Evolutionary conservation across 1,140 invertebrate species (phyloP).

Genomic region (Agrypnia vestita): DNA sequence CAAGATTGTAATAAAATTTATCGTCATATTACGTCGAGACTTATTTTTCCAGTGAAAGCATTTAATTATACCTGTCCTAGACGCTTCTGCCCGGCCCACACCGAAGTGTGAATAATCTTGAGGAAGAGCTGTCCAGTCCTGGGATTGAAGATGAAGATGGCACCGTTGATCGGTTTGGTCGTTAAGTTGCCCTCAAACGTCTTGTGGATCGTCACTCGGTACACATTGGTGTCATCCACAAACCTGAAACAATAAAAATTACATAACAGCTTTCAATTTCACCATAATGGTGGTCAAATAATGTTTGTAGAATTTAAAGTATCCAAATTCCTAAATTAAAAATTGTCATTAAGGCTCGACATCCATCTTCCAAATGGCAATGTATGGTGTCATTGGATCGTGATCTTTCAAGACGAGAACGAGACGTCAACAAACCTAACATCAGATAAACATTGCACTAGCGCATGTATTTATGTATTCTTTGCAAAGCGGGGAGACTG

Average conservation of each 20-base stretch:
- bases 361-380: no score
- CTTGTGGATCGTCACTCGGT: conserved; percentile 99
- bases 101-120: conserved; percentile 99
- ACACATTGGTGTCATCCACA: conserved; percentile 99
- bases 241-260: conserved; percentile 75
- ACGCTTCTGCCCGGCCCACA: conserved; percentile 99
- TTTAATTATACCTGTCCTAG: conserved; percentile 78
- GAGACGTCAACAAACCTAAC: no score
- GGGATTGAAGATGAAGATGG: conserved; percentile 99
- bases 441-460: no score
- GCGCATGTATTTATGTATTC: no score
- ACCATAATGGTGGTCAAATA: no score
- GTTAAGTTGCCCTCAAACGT: conserved; percentile 99
- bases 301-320: no score
- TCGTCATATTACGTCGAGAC: not conserved
- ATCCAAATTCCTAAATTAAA: no score
- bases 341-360: no score
- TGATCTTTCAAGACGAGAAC: no score
- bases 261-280: no score
- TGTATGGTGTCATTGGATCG: no score
- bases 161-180: conserved; percentile 99
- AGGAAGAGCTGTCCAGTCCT: conserved; percentile 99
- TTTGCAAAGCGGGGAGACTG: no score
- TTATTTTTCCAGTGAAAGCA: conserved; percentile 28
- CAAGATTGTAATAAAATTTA: not conserved